phyloP scores from a whole-genome alignment of 2,888 invertebrate species.

The Synergus laeviventris region DNA sequence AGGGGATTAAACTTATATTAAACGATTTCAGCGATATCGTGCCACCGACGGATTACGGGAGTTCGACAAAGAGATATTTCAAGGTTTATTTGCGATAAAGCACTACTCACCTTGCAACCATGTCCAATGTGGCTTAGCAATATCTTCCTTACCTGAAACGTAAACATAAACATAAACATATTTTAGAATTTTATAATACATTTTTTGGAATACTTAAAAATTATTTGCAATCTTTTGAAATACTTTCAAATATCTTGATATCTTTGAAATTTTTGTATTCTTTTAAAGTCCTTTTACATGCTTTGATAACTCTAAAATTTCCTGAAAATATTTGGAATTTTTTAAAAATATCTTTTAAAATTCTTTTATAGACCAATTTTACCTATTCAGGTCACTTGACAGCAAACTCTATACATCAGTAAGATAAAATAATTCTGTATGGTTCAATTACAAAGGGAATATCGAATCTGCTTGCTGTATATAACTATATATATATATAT shows the following conservation, averaged over 20 bases:
- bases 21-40: conserved; percentile 53
- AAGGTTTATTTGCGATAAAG: conserved; percentile 58
- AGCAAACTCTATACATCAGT: neutral
- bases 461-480: conserved; percentile 60
- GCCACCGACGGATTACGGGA: conserved; percentile 49
- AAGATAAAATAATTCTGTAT: conserved; percentile 28
- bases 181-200: too few species aligned
- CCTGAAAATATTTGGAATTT: too few species aligned
- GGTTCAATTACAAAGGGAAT: conserved; percentile 56
- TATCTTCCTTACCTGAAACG: conserved; percentile 75
- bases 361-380: neutral
- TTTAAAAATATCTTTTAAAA: too few species aligned
- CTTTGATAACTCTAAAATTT: too few species aligned
- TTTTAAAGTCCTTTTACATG: too few species aligned
- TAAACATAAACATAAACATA: conserved; percentile 40
- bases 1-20: conserved; percentile 56
- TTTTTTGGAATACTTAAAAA: too few species aligned
- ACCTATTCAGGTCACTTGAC: neutral
- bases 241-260: too few species aligned
- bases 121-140: conserved; percentile 75
- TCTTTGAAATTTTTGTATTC: too few species aligned
- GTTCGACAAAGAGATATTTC: conserved; percentile 50
- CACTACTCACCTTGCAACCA: conserved; percentile 75
- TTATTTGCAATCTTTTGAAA: too few species aligned
- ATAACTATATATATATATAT: too few species aligned